Base-by-base conservation (phyloP, 2,113 vertebrate genomes). In the Eulacestoma nigropectus region DNA sequence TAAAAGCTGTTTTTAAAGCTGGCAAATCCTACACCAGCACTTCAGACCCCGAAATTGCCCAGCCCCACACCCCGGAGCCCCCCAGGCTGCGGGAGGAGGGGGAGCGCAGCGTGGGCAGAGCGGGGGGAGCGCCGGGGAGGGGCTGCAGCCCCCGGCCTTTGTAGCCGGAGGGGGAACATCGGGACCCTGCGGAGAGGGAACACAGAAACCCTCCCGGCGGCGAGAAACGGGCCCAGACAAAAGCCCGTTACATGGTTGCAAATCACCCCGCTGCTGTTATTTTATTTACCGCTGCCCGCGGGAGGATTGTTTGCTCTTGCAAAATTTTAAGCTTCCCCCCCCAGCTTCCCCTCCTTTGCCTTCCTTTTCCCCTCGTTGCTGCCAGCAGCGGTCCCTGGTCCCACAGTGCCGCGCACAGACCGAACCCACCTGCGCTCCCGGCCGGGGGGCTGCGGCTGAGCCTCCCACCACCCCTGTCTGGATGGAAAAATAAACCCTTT, bases 231-330 rank as follows among this genome's bases (percentile, higher is more conserved):
- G 97, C 96, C 96, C 95, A 95, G 98, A 98, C 98, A 98, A 99
- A 99, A 99, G 99, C 98, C 98, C 97, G 98, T 99, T 99, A 99
- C 99, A 99, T 98, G 99, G 98, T 98, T 99, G 98, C 98, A 99
- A 99, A 99, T 99, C 99, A 98, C 98, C 98, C 98, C 98, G 97
- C 98, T 97, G 98, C 98, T 98, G 98, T 98, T 99, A 98, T 98
- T 98, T 98, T 98, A 97, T 98, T 98, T 98, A 97, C 97, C 89
- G 97, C 97, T 95, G 95, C 93, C 97, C 93, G 97, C 97, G 94
- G 98, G 97, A 97, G 97, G 97, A 98, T 97, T 98, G 98, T 98
- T 98, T 97, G 97, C 96, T 97, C 97, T 94, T 88, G 97, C 96
- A 96, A 97, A 97, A 97, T 87, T 97, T 97, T 97, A 92, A 97